A percentile compares a stretch with the other conserved stretches of the same genome.
These are phyloP conservation scores for Sciurus niger DNA, from an alignment of 2,113 vertebrate genomes.

Conservation along the genomic window DNA sequence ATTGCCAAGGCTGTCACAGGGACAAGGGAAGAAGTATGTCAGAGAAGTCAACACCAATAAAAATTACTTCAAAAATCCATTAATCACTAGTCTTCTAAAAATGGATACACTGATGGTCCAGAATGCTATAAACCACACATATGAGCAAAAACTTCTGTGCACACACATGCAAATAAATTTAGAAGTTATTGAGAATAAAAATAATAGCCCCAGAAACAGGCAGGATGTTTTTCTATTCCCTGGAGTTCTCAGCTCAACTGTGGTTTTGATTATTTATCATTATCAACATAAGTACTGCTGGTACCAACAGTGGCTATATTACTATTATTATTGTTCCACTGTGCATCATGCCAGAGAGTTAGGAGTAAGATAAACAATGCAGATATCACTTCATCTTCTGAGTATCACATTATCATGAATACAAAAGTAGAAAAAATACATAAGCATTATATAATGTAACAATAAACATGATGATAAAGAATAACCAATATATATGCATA, in stretches of 20 bases:
- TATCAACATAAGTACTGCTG: neutral
- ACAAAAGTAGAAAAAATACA: neutral
- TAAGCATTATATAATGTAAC: neutral
- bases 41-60: neutral
- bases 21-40: slow-evolving; percentile 58
- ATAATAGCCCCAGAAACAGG: neutral
- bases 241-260: neutral
- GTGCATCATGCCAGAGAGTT: fast-evolving
- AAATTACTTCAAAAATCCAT: neutral
- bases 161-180: neutral
- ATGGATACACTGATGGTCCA: neutral
- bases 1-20: slow-evolving; percentile 96
- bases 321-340: neutral
- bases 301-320: neutral
- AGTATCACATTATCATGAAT: neutral
- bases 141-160: neutral
- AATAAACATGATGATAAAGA: neutral
- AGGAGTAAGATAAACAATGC: neutral
- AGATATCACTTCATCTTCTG: neutral
- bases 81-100: neutral
- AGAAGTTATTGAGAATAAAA: neutral
- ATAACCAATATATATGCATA: neutral
- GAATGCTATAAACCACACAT: neutral
- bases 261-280: neutral
- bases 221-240: neutral